Evolutionary conservation across 2,113 vertebrate genomes (phyloP), one percentile per base, ranked within the genome.

Genomic region (Gobius niger): DNA sequence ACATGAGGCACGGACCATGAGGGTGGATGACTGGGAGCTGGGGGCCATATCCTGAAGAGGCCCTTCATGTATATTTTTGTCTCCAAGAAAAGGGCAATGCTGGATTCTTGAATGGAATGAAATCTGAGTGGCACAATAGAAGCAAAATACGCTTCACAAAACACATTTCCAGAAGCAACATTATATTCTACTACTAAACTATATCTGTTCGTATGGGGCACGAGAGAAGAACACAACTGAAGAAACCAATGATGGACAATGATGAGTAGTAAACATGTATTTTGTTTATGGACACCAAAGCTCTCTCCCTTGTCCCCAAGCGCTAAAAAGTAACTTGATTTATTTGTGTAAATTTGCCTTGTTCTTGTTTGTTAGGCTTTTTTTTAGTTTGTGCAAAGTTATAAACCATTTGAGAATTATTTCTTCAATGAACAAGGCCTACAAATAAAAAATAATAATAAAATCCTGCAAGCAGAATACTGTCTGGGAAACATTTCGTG

Each of bases 41-140:
- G 24, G 70, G 51, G 57, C 57, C 57, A 59, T 56, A 42, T 62
- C 18, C 53, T 51, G n/a, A 9, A 51, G 46, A 15, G 60, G 13
- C 34, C 34, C 52, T 53, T 10, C 24, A 34, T 34, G 59, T 41
- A 13, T 47, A 49, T 60, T 16, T 67, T 44, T 7, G 10, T 19
- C 61, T 61, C 47, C 64, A 50, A 42, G 50, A 56, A 40, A 52
- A 50, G 46, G 14, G 16, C 6, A 5, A n/a, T 47, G n/a, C 63
- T 67, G 46, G 57, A 42, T 54, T 50, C 60, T 68, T 15, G 46
- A 68, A 42, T 15, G 46, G 65, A 42, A 50, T 47, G 44, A 61
- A 49, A 61, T 66, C 49, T 66, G 44, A 69, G 63, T 0, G 47
- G 61, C 64, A 53, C 62, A 47, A 13, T 47, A 61, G 63, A 52